Base-by-base conservation (phyloP, 1,140 invertebrate genomes). In the Megathymus violae region DNA sequence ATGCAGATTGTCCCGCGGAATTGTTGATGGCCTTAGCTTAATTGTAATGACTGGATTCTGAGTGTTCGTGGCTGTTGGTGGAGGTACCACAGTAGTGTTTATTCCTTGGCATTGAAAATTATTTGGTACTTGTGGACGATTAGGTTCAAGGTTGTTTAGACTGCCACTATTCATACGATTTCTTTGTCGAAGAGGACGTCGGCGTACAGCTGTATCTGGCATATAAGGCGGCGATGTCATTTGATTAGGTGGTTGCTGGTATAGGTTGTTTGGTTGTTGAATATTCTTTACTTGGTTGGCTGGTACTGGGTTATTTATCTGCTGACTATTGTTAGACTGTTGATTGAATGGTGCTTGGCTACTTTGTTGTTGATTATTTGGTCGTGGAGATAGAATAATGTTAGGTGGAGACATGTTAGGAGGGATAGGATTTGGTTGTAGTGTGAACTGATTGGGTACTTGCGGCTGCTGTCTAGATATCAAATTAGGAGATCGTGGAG, bases 1-100 rank as follows among this genome's bases (percentile, higher is more conserved):
- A 14, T 74, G 69, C 4, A 87, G 64, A 38, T 82, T 85, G 1
- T 83, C 86, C 31, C 81, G 76, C 0, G 82, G 77, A 1, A 82
- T 84, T 34, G 50, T 71, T 1, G 81, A 75, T 11, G 80, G 65
- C 17, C 75, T 69, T 3, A 91, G 73, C 10, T 84, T 64, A 27
- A 91, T 88, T 58, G 72, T 81, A 4, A 88, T 50, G 4, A 67
- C 13, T 2, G 75, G 69, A 40, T 64, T 73, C 47, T 60, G 58
- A 56, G 61, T 16, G 16, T 64, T 31, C 15, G 40, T 46, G 43
- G 19, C 50, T 15, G 43, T 52, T 1, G 52, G 4, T 13, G 43
- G 31, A 25, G 34, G 43, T 31, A 47, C 3, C 2, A n/a, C 11
- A 25, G 59, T 46, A 31, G 7, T 27, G 17, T 54, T 65, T 4